Evolutionary conservation across 2,888 invertebrate genomes (phyloP), one percentile per base, ranked within the genome.

Genomic region (Pollenia angustigena): DNA sequence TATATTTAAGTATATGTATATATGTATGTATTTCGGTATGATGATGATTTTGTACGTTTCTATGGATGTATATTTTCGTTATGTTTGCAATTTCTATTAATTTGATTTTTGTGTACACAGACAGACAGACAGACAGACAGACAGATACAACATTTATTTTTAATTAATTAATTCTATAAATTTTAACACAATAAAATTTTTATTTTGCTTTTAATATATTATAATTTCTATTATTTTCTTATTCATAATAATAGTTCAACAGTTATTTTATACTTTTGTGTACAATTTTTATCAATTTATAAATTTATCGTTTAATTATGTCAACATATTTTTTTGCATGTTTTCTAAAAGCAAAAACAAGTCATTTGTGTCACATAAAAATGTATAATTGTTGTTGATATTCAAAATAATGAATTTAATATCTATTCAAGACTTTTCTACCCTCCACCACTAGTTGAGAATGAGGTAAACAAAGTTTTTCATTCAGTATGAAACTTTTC

Each of bases 121-220:
- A 54, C 6, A 7, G 23, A 46, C 68, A n/a, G n/a, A n/a, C n/a
- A 18, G 72, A 75, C 76, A 18, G 72, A 75, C 76, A 82, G 16
- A 76, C 48, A 76, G 32, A 69, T 48, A 82, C 54, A 82, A 71
- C 52, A 76, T 71, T 69, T 48, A 76, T 76, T 75, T 69, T 71
- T 58, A 66, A 68, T 81, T 81, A 68, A 68, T 50, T n/a, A n/a
- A 52, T 66, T 58, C 60, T 58, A 56, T 60, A 42, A 60, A 44
- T 48, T 68, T 68, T 66, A 68, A 75, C 50, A 75, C 16, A 81
- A 40, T 72, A 54, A 54, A 56, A 14, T 14, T 14, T 42, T 52
- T 58, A 6, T 8, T 32, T 60, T 23, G 9, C 8, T 69, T 18
- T 11, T 64, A 46, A 40, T 32, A 74, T 10, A 10, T 40, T 60